A percentile compares a stretch with the other conserved stretches of the same genome.
These are phyloP conservation scores for Athene noctua DNA, from an alignment of 2,113 vertebrate genomes.

Conservation along the genomic window DNA sequence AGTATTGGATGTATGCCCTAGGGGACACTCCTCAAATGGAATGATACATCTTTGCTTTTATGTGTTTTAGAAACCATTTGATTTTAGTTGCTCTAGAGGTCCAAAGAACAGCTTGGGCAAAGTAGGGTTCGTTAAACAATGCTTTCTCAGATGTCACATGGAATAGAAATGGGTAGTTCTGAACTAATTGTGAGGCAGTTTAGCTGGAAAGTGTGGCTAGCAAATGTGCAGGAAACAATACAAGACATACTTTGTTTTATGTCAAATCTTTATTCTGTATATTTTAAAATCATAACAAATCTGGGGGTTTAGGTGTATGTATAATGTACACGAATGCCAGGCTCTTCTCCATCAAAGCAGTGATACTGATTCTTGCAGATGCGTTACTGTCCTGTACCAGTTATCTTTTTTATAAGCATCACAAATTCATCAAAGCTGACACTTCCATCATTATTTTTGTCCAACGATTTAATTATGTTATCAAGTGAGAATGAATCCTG, in stretches of 20 bases:
- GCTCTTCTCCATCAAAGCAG: slow-evolving; percentile 9
- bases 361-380: background rate
- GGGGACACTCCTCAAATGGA: background rate
- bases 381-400: slow-evolving; percentile 7
- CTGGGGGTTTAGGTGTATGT: background rate
- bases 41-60: background rate
- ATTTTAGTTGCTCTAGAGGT: background rate
- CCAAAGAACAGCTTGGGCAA: background rate
- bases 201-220: background rate
- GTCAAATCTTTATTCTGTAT: slow-evolving; percentile 47
- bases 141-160: background rate
- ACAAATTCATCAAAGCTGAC: slow-evolving; percentile 64
- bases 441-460: slow-evolving; percentile 59
- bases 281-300: background rate
- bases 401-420: slow-evolving; percentile 36
- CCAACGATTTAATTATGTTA: slow-evolving; percentile 45
- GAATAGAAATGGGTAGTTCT: background rate
- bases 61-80: background rate
- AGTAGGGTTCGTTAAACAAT: background rate
- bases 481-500: slow-evolving; percentile 59
- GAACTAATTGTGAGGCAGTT: background rate
- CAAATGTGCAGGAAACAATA: background rate
- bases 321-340: background rate
- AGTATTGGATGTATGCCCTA: background rate
- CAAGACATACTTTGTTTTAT: background rate